Evolutionary conservation across 2,113 vertebrate genomes (phyloP), one percentile per base, ranked within the genome.

Genomic region (Platycercus adscitus): DNA sequence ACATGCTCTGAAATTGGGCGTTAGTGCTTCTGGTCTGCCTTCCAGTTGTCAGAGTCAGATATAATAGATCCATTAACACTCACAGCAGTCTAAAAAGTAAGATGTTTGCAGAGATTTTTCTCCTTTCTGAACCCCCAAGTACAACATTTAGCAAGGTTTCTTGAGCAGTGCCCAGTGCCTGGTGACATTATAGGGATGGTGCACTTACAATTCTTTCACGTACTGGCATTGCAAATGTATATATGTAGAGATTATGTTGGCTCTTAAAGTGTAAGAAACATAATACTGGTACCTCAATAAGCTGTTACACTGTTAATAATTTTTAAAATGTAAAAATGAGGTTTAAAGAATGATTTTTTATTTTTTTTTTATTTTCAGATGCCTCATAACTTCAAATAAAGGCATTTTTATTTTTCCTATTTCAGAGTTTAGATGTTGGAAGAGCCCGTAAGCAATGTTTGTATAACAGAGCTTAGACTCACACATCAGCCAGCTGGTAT

Each of bases 401-500:
- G 17, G 7, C 16, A 68, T 2, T 37, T 31, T 37, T 61, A 4
- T 33, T 76, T 49, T 15, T 58, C 33, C 13, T 37, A 13, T 28
- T 37, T 61, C 8, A 6, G 6, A 11, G 1, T 21, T 77, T 52
- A 11, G 64, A 46, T 86, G 37, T 78, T 76, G 63, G 80, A 87
- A 61, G 18, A 78, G 2, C 70, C 53, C 70, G 9, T 76, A 66
- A 61, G 13, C 26, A 44, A 12, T 37, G 53, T 31, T 50, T 55
- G 13, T 23, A 19, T 80, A 92, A 56, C 43, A 63, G 47, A 65
- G 65, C 91, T 80, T 47, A 65, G 50, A 29, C 52, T 86, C 79
- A 41, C 24, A 56, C 65, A 89, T 95, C 89, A 92, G 91, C 97
- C 96, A 97, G 98, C 96, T 97, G 95, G 96, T 96, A 86, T 91